Conservation (phyloP, 2,888 invertebrate genomes). For the Nomada goodeniana region DNA sequence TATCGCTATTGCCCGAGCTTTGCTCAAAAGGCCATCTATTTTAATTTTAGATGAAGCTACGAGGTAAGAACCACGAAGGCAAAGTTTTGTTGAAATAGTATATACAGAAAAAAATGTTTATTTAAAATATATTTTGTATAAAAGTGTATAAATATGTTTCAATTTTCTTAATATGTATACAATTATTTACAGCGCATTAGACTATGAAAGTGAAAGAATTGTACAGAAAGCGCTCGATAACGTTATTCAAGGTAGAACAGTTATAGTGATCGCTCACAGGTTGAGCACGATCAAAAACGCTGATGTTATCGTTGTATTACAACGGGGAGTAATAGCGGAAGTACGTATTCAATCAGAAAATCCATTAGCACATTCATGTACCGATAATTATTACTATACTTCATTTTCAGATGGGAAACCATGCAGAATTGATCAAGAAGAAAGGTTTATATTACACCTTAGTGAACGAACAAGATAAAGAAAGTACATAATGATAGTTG, state of each 20-base stretch:
- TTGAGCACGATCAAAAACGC: constrained; percentile 96
- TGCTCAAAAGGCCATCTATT: constrained; percentile 95
- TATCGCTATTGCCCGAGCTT: constrained; percentile 96
- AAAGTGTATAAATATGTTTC: too few species aligned
- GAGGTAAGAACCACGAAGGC: constrained; percentile 86
- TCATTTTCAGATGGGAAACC: constrained; percentile 90
- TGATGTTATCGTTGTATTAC: constrained; percentile 95
- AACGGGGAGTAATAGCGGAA: constrained; percentile 93
- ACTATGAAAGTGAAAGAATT: constrained; percentile 95
- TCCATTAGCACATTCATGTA: not conserved
- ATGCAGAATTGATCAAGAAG: constrained; percentile 90
- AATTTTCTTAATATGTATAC: constrained; percentile 39
- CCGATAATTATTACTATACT: constrained; percentile 20
- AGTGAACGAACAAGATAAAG: constrained; percentile 90
- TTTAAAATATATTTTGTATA: constrained; percentile 1
- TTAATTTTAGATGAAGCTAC: constrained; percentile 98
- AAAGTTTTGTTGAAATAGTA: too few species aligned
- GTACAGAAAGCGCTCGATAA: constrained; percentile 95
- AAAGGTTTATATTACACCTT: constrained; percentile 95
- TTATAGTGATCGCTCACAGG: constrained; percentile 97
- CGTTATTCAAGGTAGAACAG: constrained; percentile 93
- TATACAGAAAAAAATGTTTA: not conserved
- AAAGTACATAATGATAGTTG: constrained; percentile 72
- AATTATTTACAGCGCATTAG: constrained; percentile 90
- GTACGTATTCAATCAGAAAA: constrained; percentile 83